Conservation (phyloP, 2,888 invertebrate species). For the Dolomedes plantarius region DNA sequence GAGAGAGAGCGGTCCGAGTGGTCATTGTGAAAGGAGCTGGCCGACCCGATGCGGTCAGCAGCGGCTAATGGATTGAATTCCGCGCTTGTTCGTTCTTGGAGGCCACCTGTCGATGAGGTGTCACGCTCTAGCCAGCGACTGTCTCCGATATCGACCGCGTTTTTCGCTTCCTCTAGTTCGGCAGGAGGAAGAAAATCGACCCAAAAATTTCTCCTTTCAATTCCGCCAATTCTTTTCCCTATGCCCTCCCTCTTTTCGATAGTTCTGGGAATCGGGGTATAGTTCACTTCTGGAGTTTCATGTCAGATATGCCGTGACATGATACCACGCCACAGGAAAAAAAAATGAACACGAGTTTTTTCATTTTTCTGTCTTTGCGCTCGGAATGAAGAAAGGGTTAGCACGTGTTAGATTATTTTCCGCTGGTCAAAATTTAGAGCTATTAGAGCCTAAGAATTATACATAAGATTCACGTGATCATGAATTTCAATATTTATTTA, state of each 20-base stretch:
- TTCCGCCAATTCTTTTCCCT: background rate
- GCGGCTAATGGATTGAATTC: background rate
- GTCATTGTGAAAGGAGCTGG: background rate
- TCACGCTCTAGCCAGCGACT: constrained; percentile 22
- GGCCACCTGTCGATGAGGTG: constrained; percentile 58
- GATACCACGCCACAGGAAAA: background rate
- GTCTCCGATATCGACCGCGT: constrained; percentile 47
- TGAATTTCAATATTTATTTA: too few species aligned
- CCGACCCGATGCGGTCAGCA: background rate
- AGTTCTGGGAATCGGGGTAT: background rate
- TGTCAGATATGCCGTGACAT: background rate
- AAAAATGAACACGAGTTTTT: too few species aligned
- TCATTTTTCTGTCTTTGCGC: too few species aligned
- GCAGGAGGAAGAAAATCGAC: constrained; percentile 17
- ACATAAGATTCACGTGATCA: too few species aligned
- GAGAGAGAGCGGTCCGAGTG: background rate
- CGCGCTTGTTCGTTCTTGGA: background rate
- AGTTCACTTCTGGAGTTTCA: background rate
- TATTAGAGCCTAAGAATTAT: too few species aligned
- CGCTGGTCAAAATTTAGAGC: too few species aligned
- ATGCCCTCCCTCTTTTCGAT: background rate
- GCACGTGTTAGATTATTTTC: too few species aligned
- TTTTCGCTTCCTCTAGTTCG: background rate
- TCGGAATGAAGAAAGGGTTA: too few species aligned
- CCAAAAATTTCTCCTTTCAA: background rate